Evolutionary conservation across 2,888 invertebrate species (phyloP), one percentile per base, ranked within the genome.

Genomic region (Pachliopta kotzebuea): DNA sequence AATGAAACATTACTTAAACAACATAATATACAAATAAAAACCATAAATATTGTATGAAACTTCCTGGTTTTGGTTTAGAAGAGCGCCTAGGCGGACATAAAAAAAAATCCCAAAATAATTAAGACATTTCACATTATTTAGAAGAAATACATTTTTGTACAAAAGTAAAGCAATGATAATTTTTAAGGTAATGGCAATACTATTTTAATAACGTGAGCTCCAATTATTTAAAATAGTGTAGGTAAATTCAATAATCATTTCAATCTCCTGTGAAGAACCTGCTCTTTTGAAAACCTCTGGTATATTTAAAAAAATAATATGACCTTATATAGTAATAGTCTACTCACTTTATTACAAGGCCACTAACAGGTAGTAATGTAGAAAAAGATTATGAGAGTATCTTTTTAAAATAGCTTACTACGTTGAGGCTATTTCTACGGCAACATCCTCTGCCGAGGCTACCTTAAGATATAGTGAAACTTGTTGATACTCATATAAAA

Each of bases 31-130:
- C 52, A 52, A 20, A 52, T 9, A 20, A 21, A 23, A 52, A 49
- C 4, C 49, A 45, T 20, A n/a, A 52, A 52, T 21, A 21, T 52
- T 21, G 20, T 21, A 52, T n/a, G 50, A 52, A 21, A 52, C 24
- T 31, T 9, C 31, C 21, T 31, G 57, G n/a, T 21, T 61, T 63
- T 59, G 58, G 53, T 65, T 57, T 31, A 31, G 61, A 57, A 57
- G 7, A 61, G 53, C 53, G 54, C 29, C 42, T 63, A 65, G 65
- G 68, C 65, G 68, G 67, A 63, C 61, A 55, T 65, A 20, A 63
- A 49, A 42, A 42, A 6, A 45, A n/a, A 18, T 14, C n/a, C n/a
- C 9, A 18, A 6, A 45, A 45, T 18, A 14, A 14, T 37, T 9
- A 18, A 45, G 45, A 45, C 9, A 52, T 21, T 52, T n/a, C 9